These are phyloP conservation scores for Timema podura DNA, from an alignment of 2,888 invertebrate genomes.

Conservation along the genomic window DNA sequence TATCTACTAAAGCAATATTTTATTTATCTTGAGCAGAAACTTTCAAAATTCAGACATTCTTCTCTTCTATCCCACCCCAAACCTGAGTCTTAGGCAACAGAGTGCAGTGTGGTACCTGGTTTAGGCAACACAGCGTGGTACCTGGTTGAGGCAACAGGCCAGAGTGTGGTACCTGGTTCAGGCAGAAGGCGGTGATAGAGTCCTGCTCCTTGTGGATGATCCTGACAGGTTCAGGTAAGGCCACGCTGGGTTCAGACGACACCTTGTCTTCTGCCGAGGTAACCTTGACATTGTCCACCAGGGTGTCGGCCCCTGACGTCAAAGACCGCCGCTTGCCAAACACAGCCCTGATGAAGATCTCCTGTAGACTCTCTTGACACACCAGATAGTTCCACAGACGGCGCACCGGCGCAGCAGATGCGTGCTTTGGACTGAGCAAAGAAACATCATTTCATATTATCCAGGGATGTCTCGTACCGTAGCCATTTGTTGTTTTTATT, in stretches of 20 bases:
- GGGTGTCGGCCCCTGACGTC: conserved; percentile 44
- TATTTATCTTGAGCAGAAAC: too few species aligned
- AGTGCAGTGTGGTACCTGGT: too few species aligned
- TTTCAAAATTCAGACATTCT: too few species aligned
- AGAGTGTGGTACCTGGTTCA: conserved; percentile 69
- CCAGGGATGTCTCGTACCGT: too few species aligned
- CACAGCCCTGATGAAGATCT: conserved; percentile 91
- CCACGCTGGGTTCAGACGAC: conserved; percentile 21
- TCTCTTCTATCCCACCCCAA: too few species aligned
- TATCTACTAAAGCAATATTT: too few species aligned
- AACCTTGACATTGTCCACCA: conserved; percentile 16
- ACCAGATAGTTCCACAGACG: conserved; percentile 93
- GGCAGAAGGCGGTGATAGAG: conserved; percentile 94
- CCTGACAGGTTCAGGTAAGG: conserved; percentile 74
- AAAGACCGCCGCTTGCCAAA: conserved; percentile 73
- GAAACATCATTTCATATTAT: too few species aligned
- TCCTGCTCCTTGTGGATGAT: conserved; percentile 99
- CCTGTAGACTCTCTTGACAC: conserved; percentile 87
- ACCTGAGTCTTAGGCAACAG: too few species aligned
- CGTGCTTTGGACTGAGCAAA: conserved; percentile 58
- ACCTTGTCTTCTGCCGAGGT: conserved; percentile 31
- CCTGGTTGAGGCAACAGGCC: too few species aligned
- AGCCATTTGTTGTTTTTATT: too few species aligned
- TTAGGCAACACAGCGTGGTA: too few species aligned
- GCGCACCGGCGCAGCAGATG: conserved; percentile 69